These are phyloP conservation scores for Hermaeophaga mercurialis DNA, from an alignment of 2,888 invertebrate genomes.

Conservation along the genomic window DNA sequence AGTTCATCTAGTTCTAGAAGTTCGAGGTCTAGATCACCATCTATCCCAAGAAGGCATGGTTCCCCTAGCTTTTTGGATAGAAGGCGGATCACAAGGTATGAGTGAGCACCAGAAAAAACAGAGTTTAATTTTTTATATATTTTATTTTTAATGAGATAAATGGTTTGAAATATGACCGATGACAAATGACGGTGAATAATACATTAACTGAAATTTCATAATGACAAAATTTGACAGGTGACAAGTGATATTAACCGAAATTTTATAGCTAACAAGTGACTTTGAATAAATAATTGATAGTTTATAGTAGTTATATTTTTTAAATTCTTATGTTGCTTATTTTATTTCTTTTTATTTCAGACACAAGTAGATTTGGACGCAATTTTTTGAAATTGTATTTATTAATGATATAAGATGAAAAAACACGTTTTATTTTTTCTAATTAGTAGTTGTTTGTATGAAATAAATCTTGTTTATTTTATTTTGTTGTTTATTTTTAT, in stretches of 20 bases:
- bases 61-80: slow-evolving; percentile 94
- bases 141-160: too few species aligned
- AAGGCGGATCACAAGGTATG: slow-evolving; percentile 92
- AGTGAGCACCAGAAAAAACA: too few species aligned
- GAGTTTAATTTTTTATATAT: too few species aligned
- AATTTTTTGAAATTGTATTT: slow-evolving; percentile 31
- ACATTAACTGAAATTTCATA: too few species aligned
- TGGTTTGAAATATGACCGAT: too few species aligned
- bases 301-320: too few species aligned
- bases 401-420: slow-evolving; percentile 43
- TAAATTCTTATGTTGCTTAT: slow-evolving; percentile 45
- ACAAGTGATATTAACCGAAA: too few species aligned
- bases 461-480: slow-evolving; percentile 46
- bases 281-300: too few species aligned
- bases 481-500: slow-evolving; percentile 50
- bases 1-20: slow-evolving; percentile 56
- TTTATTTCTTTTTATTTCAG: slow-evolving; percentile 61
- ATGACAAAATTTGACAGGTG: too few species aligned
- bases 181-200: too few species aligned
- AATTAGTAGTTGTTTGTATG: slow-evolving; percentile 34
- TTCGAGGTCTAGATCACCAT: slow-evolving; percentile 58
- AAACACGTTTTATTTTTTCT: slow-evolving; percentile 50
- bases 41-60: slow-evolving; percentile 89
- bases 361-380: slow-evolving; percentile 44
- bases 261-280: too few species aligned